Conservation (phyloP, 2,113 vertebrate species). For the Oncorhynchus kisutch region DNA sequence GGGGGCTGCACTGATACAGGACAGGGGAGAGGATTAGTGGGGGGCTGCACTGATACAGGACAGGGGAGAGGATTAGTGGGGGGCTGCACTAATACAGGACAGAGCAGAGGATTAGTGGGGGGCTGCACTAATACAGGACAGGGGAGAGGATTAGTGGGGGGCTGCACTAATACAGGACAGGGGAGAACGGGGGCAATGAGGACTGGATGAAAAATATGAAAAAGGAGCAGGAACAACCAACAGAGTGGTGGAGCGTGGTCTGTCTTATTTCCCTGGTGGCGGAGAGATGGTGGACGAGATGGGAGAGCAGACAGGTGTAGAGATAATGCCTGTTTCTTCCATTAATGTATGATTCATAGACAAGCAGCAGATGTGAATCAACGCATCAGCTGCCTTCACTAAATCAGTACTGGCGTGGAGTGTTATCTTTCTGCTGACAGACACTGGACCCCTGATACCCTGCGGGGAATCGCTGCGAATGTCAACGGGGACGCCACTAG, state of each 20-base stretch:
- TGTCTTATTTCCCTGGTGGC: slow-evolving; percentile 48
- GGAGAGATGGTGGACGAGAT: background rate
- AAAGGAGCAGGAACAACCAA: slow-evolving; percentile 1
- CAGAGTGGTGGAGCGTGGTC: background rate
- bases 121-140: no score
- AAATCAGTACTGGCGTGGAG: slow-evolving; percentile 58
- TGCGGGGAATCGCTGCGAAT: slow-evolving; percentile 31
- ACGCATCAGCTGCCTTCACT: slow-evolving; percentile 58
- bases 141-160: no score
- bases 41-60: no score
- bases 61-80: no score
- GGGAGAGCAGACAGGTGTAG: slow-evolving; percentile 52
- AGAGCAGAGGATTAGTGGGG: no score
- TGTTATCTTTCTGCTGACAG: slow-evolving; percentile 61
- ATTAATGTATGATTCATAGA: slow-evolving; percentile 70
- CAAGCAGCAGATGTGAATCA: slow-evolving; percentile 63
- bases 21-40: no score
- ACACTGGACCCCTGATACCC: slow-evolving; percentile 45
- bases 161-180: no score
- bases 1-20: no score
- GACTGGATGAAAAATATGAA: background rate
- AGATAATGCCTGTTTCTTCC: slow-evolving; percentile 66
- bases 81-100: no score
- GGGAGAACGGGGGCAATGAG: background rate
- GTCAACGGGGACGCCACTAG: slow-evolving; percentile 24